Evolutionary conservation across 1,140 invertebrate genomes (phyloP).

Genomic region (Eueides isabella): DNA sequence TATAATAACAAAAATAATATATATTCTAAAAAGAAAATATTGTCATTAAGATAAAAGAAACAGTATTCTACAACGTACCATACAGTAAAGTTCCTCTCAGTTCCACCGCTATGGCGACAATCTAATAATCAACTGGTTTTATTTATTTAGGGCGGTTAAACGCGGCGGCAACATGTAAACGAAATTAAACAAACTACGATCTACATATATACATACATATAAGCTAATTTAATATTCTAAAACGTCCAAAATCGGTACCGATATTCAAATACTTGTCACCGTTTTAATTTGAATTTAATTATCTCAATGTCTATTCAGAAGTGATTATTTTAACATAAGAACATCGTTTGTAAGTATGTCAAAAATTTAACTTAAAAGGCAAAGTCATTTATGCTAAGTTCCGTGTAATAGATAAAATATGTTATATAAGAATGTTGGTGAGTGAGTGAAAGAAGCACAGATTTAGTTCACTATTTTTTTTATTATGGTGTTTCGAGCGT

Average conservation of each 20-base stretch:
- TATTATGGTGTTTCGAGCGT: too few species aligned
- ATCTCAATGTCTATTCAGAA: not conserved
- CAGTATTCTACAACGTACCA: not conserved
- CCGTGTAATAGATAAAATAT: not conserved
- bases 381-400: not conserved
- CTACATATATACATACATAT: not conserved
- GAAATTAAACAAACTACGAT: conserved; percentile 6
- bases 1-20: too few species aligned
- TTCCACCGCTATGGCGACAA: not conserved
- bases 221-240: conserved; percentile 18
- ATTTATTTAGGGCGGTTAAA: conserved; percentile 19
- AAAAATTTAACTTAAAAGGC: not conserved
- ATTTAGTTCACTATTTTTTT: too few species aligned
- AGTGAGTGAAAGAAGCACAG: too few species aligned
- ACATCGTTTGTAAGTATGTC: conserved; percentile 11
- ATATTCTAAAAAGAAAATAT: not conserved
- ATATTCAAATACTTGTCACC: not conserved
- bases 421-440: not conserved
- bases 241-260: not conserved
- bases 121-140: conserved; percentile 10
- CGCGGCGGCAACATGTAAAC: conserved; percentile 6
- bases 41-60: not conserved
- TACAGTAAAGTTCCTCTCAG: not conserved
- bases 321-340: conserved; percentile 10
- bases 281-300: conserved; percentile 15